phyloP scores from a whole-genome alignment of 2,888 invertebrate genomes.

The Idaea aversata region DNA sequence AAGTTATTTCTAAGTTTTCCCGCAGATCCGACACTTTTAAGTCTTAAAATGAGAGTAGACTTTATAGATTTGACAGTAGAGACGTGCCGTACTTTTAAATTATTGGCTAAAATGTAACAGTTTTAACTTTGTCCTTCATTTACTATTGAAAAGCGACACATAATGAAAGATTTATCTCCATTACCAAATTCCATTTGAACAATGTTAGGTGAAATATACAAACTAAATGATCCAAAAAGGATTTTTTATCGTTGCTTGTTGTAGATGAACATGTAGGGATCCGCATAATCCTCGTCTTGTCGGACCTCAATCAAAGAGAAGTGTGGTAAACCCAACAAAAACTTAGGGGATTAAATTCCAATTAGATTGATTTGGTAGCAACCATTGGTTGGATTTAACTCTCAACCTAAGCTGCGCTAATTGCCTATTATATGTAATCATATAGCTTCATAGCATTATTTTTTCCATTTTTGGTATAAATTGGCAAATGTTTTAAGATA shows the following conservation, averaged over 20 bases:
- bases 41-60: not conserved
- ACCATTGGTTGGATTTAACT: conserved; percentile 23
- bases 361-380: conserved; percentile 32
- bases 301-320: conserved; percentile 49
- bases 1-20: not conserved
- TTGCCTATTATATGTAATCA: conserved; percentile 11
- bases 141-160: not conserved
- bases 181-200: not conserved
- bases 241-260: conserved; percentile 26
- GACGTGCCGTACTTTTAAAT: not conserved
- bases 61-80: not conserved
- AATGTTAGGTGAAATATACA: not conserved
- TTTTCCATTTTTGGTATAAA: not conserved
- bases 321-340: conserved; percentile 35
- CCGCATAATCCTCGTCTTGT: conserved; percentile 41
- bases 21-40: not conserved
- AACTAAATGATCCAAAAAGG: not conserved
- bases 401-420: conserved; percentile 19
- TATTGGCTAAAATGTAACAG: not conserved
- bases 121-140: not conserved
- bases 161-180: not conserved
- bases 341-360: conserved; percentile 33
- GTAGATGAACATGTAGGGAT: conserved; percentile 32
- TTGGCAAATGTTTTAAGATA: conserved; percentile 6
- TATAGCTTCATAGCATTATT: conserved; percentile 7